These are phyloP conservation scores for Orbicella faveolata DNA, from an alignment of 64 coral and sea anemone species.

Conservation along the genomic window DNA sequence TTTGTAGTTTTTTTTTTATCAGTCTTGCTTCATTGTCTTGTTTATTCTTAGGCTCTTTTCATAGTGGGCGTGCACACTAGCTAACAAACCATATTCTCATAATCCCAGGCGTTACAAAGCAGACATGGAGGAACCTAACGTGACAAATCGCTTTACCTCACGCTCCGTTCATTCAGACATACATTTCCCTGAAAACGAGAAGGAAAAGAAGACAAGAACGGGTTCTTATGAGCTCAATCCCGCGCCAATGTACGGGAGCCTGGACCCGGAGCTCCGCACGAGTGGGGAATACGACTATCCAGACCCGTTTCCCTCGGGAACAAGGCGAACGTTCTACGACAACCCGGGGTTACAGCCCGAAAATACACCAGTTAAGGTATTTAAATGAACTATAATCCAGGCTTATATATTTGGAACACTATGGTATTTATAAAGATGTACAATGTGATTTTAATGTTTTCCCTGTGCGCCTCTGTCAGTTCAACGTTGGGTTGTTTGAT, in stretches of 20 bases:
- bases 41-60: background rate
- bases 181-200: background rate
- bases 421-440: too few relatives aligned
- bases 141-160: background rate
- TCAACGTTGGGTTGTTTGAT: too few relatives aligned
- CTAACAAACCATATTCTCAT: background rate
- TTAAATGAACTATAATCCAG: background rate
- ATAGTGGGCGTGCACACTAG: background rate
- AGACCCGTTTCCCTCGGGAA: background rate
- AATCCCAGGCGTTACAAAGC: constrained; percentile 23
- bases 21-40: too few relatives aligned
- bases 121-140: background rate
- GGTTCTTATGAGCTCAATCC: constrained; percentile 5
- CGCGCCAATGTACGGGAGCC: background rate
- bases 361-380: background rate
- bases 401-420: too few relatives aligned
- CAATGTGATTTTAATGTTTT: too few relatives aligned
- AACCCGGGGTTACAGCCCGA: constrained; percentile 1
- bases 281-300: constrained; percentile 38
- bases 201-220: background rate
- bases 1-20: background rate
- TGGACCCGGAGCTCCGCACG: background rate
- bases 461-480: too few relatives aligned
- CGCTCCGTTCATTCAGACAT: background rate
- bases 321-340: background rate